phyloP scores from a whole-genome alignment of 2,113 vertebrate genomes.

The Gymnorhina tibicen region DNA sequence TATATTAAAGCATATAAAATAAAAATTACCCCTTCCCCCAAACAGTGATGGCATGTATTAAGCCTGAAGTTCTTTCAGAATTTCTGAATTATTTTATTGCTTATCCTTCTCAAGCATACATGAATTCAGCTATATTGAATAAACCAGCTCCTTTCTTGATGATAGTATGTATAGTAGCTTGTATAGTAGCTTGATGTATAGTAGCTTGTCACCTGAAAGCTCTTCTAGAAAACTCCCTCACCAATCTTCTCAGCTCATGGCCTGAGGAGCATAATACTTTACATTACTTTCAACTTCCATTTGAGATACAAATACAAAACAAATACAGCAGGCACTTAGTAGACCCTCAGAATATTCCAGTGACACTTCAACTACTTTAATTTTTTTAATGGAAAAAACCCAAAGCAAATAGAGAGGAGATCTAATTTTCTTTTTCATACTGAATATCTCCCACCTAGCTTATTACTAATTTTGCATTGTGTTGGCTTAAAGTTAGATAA shows the following conservation, averaged over 20 bases:
- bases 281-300: background rate
- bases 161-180: background rate
- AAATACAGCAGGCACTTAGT: background rate
- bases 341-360: background rate
- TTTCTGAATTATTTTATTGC: background rate
- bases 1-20: background rate
- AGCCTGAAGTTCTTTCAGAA: background rate
- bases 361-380: background rate
- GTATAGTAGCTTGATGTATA: too few species aligned
- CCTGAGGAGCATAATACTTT: background rate
- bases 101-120: background rate
- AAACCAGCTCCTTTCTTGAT: background rate
- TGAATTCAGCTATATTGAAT: background rate
- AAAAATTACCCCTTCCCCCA: background rate
- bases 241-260: background rate
- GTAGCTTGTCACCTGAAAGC: background rate
- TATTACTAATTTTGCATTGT: background rate
- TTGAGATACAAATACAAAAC: background rate
- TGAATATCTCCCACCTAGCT: background rate
- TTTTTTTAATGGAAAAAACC: background rate
- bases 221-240: background rate
- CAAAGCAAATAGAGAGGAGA: background rate
- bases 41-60: background rate
- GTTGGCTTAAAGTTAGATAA: background rate
- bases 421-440: background rate